A percentile compares a stretch with the other conserved stretches of the same genome.
phyloP scores from a whole-genome alignment of 1,140 invertebrate genomes.

The Leptestheria dahalacensis region DNA sequence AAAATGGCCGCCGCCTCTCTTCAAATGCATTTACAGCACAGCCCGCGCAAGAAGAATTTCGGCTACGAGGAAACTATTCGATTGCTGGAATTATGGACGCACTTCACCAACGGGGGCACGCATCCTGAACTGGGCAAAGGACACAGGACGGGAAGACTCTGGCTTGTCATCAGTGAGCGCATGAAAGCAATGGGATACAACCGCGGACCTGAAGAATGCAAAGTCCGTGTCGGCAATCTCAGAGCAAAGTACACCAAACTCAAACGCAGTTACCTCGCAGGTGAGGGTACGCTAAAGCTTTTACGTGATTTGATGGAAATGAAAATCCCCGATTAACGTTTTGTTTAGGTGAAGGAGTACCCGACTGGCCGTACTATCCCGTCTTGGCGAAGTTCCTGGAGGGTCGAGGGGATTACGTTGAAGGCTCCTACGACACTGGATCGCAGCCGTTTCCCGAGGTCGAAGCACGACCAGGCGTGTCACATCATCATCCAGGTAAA shows the following conservation, averaged over 20 bases:
- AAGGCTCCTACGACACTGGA: constrained; percentile 12
- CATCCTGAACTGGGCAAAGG: constrained; percentile 16
- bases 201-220: constrained; percentile 16
- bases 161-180: constrained; percentile 16
- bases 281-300: constrained; percentile 1
- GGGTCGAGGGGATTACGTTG: constrained; percentile 5
- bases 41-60: constrained; percentile 17
- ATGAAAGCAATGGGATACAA: constrained; percentile 15
- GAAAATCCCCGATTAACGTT: no score
- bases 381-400: constrained; percentile 15
- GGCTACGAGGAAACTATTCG: constrained; percentile 16
- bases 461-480: constrained; percentile 11
- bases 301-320: no score
- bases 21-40: constrained; percentile 14
- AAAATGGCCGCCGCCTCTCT: constrained; percentile 13
- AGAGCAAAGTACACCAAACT: constrained; percentile 17
- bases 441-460: constrained; percentile 12
- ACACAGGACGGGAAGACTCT: constrained; percentile 15
- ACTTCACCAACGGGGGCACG: constrained; percentile 15
- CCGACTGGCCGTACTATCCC: constrained; percentile 16
- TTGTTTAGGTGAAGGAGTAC: constrained; percentile 12
- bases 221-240: constrained; percentile 15
- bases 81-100: constrained; percentile 13
- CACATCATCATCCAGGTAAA: constrained; percentile 15
- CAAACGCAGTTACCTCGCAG: constrained; percentile 13